phyloP scores from a whole-genome alignment of 2,113 vertebrate genomes.

The Erythrolamprus reginae region DNA sequence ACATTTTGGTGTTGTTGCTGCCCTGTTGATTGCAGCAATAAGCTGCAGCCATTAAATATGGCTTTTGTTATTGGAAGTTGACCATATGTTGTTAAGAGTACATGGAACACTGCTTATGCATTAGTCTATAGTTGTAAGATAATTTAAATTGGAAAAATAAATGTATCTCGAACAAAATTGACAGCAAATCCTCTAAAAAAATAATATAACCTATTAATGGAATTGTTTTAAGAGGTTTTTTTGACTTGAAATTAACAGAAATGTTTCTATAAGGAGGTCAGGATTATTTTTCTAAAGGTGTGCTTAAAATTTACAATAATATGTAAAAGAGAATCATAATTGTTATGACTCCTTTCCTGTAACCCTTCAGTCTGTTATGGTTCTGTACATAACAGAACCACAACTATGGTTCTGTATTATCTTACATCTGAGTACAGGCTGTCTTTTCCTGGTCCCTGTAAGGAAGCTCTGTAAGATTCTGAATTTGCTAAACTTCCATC shows the following conservation, averaged over 20 bases:
- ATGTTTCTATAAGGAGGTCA: neutral
- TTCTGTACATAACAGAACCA: neutral
- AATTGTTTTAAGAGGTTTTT: neutral
- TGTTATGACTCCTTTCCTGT: neutral
- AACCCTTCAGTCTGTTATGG: neutral
- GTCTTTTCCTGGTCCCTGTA: neutral
- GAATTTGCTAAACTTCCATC: neutral
- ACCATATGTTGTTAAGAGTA: neutral
- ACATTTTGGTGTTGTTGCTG: neutral
- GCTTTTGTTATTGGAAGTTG: neutral
- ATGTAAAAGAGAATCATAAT: neutral
- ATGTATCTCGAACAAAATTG: constrained; percentile 13
- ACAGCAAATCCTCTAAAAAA: neutral
- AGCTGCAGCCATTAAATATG: neutral
- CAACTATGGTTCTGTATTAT: too few relatives aligned
- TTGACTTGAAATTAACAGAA: neutral
- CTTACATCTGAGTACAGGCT: neutral
- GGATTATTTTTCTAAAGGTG: neutral
- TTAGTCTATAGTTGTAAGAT: neutral
- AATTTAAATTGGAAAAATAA: neutral
- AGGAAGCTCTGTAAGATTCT: neutral
- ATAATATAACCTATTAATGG: neutral
- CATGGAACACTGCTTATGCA: neutral
- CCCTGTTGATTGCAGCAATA: neutral
- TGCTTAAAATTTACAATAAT: neutral